Base-by-base conservation (phyloP, 1,140 invertebrate genomes). In the Wiebesia pumilae region DNA sequence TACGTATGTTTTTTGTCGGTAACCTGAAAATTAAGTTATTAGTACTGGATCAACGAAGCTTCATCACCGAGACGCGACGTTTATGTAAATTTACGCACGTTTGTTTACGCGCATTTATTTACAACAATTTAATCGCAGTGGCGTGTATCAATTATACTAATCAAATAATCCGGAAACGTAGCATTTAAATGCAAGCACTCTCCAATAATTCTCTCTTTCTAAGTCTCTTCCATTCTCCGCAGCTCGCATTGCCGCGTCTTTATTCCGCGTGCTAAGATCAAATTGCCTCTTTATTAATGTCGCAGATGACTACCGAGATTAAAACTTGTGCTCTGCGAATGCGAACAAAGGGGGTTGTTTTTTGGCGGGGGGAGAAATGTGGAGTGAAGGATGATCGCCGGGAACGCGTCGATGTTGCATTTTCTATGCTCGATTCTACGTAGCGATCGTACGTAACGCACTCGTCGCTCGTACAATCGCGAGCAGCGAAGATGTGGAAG, bases 221-320 rank as follows among this genome's bases (percentile, higher is more conserved):
- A 47, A 40, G 38, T 21, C 27, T 27, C 24, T 47, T 67, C 35
- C 33, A 12, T 24, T 65, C 78, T 81, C 35, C 38, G 6, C 30
- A 4, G 38, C 51, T 9, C 40, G 47, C 27, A 16, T 24, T 35
- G 14, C 10, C 6, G 78, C 43, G 19, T 85, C 78, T 71, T 24
- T 73, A 67, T 86, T 75, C 43, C 51, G 62, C 35, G 51, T 78
- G 78, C 65, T 7, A n/a, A 43, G 65, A 77, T 86, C 79, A 58
- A 86, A 65, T 86, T 77, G 35, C 85, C 79, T 38, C 47, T 82
- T 75, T 81, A 81, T 86, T 86, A 86, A 82, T 86, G 85, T 86
- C 79, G 38, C 58, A n/a, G 85, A 82, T 82, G 85, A 86, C 75
- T 58, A 40, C 65, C 71, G 54, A 47, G 85, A 86, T 86, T 77